phyloP scores from a whole-genome alignment of 2,797 vertebrate species.

The Adrianichthys oophorus region DNA sequence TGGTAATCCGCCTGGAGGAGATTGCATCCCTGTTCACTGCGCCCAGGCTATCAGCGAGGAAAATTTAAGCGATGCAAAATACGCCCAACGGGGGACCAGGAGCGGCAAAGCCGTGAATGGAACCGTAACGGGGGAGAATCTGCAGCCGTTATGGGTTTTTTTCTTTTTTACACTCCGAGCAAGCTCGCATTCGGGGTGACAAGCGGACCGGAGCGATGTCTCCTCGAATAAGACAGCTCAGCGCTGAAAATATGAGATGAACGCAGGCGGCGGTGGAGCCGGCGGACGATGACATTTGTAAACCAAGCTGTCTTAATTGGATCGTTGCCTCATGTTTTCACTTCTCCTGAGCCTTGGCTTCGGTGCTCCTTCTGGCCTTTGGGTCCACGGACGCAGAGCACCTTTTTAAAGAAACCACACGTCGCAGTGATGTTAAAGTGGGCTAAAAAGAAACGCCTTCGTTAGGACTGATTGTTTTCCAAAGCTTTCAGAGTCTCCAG shows the following conservation, averaged over 20 bases:
- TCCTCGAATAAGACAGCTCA: conserved; percentile 41
- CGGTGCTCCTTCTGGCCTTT: conserved; percentile 29
- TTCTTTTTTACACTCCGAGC: conserved; percentile 21
- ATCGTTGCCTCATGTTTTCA: conserved; percentile 7
- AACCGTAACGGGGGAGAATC: conserved; percentile 7
- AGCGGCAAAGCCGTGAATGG: background rate
- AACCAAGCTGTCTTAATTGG: conserved; percentile 23
- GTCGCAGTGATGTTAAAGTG: conserved; percentile 14
- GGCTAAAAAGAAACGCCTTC: conserved; percentile 4
- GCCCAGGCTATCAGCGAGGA: conserved; percentile 49
- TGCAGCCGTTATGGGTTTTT: conserved; percentile 2
- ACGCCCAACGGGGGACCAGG: background rate
- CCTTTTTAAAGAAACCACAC: conserved; percentile 11
- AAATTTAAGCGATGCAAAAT: conserved; percentile 37
- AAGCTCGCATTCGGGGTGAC: conserved; percentile 31
- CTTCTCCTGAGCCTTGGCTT: conserved; percentile 5
- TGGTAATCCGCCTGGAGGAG: conserved; percentile 75
- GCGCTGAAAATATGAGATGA: conserved; percentile 48
- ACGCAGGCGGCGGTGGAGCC: conserved; percentile 39
- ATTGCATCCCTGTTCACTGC: conserved; percentile 67
- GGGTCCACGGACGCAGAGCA: conserved; percentile 28
- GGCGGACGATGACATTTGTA: conserved; percentile 29
- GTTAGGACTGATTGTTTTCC: conserved; percentile 6
- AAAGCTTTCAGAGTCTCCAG: background rate
- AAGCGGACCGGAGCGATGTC: conserved; percentile 54